These are phyloP conservation scores for Brachionus asplanchnoidis DNA, from an alignment of 1,140 invertebrate species.

Conservation along the genomic window DNA sequence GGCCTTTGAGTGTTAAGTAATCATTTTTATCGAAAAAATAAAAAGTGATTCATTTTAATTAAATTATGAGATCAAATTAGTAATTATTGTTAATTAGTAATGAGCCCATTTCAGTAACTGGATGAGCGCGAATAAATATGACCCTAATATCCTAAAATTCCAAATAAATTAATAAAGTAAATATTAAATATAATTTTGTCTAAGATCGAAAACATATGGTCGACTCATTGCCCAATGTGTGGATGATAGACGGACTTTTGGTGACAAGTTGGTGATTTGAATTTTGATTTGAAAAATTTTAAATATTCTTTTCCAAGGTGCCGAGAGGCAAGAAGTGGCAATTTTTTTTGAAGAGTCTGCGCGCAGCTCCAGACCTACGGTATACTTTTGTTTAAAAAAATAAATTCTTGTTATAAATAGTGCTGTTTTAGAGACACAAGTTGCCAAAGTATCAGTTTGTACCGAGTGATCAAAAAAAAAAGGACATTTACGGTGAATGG, in stretches of 20 bases:
- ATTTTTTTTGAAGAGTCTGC: slow-evolving; percentile 55
- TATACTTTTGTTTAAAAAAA: slow-evolving; percentile 44
- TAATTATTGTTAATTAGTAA: no score
- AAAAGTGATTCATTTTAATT: no score
- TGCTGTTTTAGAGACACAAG: slow-evolving; percentile 50
- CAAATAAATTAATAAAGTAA: background rate
- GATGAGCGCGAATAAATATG: no score
- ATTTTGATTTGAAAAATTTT: background rate
- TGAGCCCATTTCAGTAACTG: no score
- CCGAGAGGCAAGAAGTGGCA: slow-evolving; percentile 53
- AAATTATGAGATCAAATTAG: no score
- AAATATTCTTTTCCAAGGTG: slow-evolving; percentile 47
- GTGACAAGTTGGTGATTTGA: slow-evolving; percentile 50
- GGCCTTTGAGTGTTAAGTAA: no score
- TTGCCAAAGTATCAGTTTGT: slow-evolving; percentile 50
- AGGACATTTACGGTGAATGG: slow-evolving; percentile 43
- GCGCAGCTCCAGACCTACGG: slow-evolving; percentile 50
- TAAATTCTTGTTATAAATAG: background rate
- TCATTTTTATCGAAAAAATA: no score
- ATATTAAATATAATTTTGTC: slow-evolving; percentile 41
- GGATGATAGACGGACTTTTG: slow-evolving; percentile 55
- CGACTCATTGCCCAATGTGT: slow-evolving; percentile 54
- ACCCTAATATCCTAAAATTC: no score
- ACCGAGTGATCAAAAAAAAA: slow-evolving; percentile 48
- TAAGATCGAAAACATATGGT: slow-evolving; percentile 56